These are phyloP conservation scores for Patiria miniata DNA, from an alignment of 35 echinoderm and acorn worm species.

Conservation along the genomic window DNA sequence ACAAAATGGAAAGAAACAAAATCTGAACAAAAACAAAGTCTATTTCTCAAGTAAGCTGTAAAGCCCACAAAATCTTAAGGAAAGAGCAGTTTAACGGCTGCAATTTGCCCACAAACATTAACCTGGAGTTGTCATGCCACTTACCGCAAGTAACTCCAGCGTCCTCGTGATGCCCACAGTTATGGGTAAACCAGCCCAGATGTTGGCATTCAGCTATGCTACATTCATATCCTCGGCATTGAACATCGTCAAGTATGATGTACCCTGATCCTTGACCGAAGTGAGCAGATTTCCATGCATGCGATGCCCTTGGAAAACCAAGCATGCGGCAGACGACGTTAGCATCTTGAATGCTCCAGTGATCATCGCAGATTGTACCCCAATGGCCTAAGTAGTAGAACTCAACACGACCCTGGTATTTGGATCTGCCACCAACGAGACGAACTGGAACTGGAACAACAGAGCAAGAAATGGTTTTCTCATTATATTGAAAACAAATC, in stretches of 20 bases:
- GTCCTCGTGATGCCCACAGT: conserved; percentile 40
- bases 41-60: too few relatives aligned
- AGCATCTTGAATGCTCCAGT: conserved; percentile 40
- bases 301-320: conserved; percentile 25
- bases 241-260: conserved; percentile 37
- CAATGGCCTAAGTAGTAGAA: conserved; percentile 22
- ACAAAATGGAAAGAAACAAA: too few relatives aligned
- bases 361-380: conserved; percentile 59
- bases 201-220: neutral
- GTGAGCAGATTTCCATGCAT: neutral
- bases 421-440: neutral
- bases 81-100: too few relatives aligned
- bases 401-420: neutral
- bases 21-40: too few relatives aligned
- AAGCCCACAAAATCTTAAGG: too few relatives aligned
- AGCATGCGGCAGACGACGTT: conserved; percentile 50
- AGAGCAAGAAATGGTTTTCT: too few relatives aligned
- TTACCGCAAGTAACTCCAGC: conserved; percentile 40
- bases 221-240: conserved; percentile 19
- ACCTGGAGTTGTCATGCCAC: too few relatives aligned
- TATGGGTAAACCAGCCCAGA: conserved; percentile 14
- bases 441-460: too few relatives aligned
- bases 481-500: too few relatives aligned
- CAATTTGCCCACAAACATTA: too few relatives aligned
- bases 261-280: conserved; percentile 9